Percentiles rank a stretch among this genome's conserved stretches.
Evolutionary conservation across 2,888 invertebrate species (phyloP).

Genomic region (Diarsia mendica): DNA sequence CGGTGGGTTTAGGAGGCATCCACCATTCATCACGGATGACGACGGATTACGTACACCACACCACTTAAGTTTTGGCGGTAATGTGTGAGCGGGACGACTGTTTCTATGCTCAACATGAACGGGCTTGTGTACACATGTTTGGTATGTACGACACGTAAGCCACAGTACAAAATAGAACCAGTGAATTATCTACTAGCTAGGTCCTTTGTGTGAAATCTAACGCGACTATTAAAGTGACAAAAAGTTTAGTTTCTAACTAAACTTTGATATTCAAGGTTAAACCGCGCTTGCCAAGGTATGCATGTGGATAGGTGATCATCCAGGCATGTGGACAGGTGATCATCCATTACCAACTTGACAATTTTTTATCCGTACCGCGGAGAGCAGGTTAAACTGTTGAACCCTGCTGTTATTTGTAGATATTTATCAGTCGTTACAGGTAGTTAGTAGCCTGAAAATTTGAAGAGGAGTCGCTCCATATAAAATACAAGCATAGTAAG

Average conservation of each 20-base stretch:
- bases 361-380: no score
- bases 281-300: background rate
- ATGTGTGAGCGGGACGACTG: constrained; percentile 51
- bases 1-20: constrained; percentile 62
- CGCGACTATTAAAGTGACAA: background rate
- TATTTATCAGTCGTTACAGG: no score
- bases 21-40: constrained; percentile 76
- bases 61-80: constrained; percentile 60
- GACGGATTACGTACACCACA: constrained; percentile 66
- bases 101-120: constrained; percentile 35
- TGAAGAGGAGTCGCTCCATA: no score
- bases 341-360: no score
- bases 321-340: no score
- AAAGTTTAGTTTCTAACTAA: background rate
- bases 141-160: constrained; percentile 35
- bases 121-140: constrained; percentile 52
- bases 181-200: background rate
- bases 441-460: no score
- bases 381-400: no score
- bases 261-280: background rate
- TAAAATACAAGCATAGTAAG: no score
- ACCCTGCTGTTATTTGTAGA: no score
- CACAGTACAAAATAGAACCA: background rate
- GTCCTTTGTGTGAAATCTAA: background rate
- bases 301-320: background rate